Evolutionary conservation across 2,797 vertebrate genomes (phyloP).

Genomic region (Phyllotis vaccarum): DNA sequence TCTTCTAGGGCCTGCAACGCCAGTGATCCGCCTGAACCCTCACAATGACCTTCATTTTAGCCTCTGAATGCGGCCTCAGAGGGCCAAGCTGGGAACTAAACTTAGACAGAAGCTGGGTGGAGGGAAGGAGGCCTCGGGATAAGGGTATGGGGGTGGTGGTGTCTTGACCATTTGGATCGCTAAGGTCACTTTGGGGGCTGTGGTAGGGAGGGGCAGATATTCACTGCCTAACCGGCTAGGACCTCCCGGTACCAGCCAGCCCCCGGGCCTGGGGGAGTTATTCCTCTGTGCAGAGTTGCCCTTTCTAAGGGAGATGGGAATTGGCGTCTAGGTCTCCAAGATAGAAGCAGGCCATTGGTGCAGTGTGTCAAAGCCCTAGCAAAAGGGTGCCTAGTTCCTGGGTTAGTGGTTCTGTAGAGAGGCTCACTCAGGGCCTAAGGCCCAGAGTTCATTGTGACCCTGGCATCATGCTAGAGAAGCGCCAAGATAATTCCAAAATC

Average conservation of each 20-base stretch:
- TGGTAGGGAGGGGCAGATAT: slow-evolving; percentile 36
- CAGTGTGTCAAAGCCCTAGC: background rate
- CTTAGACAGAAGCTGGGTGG: slow-evolving; percentile 43
- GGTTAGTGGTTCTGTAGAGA: background rate
- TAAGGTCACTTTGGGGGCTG: slow-evolving; percentile 78
- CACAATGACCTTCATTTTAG: slow-evolving; percentile 89
- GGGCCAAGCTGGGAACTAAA: slow-evolving; percentile 73
- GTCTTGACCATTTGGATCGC: slow-evolving; percentile 77
- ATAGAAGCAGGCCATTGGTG: background rate
- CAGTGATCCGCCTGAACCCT: slow-evolving; percentile 62
- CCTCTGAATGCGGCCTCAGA: slow-evolving; percentile 83
- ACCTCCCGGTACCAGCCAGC: slow-evolving; percentile 42
- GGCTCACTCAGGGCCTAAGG: background rate
- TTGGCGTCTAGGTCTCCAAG: background rate
- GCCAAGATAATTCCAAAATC: background rate
- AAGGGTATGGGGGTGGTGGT: background rate
- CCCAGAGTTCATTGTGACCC: background rate
- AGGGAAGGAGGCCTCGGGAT: background rate
- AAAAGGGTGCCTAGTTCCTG: background rate
- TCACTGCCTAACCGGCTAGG: background rate
- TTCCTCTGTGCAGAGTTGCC: background rate
- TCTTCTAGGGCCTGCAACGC: slow-evolving; percentile 56
- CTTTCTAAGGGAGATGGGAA: slow-evolving; percentile 13
- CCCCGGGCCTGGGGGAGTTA: background rate
- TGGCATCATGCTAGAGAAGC: background rate